Percentiles rank a stretch among this genome's conserved stretches.
These are phyloP conservation scores for Drosophila truncata DNA, from an alignment of 1,140 invertebrate species.

Conservation along the genomic window DNA sequence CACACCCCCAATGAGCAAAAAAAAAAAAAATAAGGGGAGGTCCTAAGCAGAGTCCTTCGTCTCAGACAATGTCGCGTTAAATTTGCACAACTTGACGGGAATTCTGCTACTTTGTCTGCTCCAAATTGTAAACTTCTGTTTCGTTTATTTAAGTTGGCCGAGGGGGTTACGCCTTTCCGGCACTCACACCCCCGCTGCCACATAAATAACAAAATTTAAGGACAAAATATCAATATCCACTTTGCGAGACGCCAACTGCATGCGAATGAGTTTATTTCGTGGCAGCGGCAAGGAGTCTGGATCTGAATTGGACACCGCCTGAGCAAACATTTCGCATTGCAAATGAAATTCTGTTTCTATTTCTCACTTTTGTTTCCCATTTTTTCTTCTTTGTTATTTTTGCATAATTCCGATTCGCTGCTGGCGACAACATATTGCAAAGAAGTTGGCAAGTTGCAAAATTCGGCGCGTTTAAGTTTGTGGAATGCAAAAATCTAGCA, in stretches of 20 bases:
- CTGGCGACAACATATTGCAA: slow-evolving; percentile 74
- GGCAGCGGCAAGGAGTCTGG: slow-evolving; percentile 4
- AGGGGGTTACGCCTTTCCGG: slow-evolving; percentile 20
- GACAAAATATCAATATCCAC: slow-evolving; percentile 84
- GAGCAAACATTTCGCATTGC: slow-evolving; percentile 70
- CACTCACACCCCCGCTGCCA: slow-evolving; percentile 31
- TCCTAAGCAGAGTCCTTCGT: slow-evolving; percentile 22
- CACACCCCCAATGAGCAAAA: slow-evolving; percentile 32
- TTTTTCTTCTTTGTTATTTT: slow-evolving; percentile 66
- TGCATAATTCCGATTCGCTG: slow-evolving; percentile 74
- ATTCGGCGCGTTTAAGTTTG: slow-evolving; percentile 28
- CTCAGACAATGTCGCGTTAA: slow-evolving; percentile 75
- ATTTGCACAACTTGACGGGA: slow-evolving; percentile 74
- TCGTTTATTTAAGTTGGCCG: slow-evolving; percentile 42
- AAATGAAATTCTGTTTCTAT: slow-evolving; percentile 76
- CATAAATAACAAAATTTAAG: slow-evolving; percentile 84
- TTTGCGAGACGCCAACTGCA: slow-evolving; percentile 75
- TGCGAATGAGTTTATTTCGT: slow-evolving; percentile 64
- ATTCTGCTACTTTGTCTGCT: slow-evolving; percentile 45
- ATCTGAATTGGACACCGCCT: slow-evolving; percentile 47
- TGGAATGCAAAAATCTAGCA: slow-evolving; percentile 16
- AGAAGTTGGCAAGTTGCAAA: slow-evolving; percentile 48
- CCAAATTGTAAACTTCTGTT: slow-evolving; percentile 77
- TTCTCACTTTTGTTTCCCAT: slow-evolving; percentile 68
- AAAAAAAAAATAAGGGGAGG: slow-evolving; percentile 8